Percentiles rank a stretch among this genome's conserved stretches.
Evolutionary conservation across 2,888 invertebrate genomes (phyloP).

Genomic region (Meghimatium bilineatum): DNA sequence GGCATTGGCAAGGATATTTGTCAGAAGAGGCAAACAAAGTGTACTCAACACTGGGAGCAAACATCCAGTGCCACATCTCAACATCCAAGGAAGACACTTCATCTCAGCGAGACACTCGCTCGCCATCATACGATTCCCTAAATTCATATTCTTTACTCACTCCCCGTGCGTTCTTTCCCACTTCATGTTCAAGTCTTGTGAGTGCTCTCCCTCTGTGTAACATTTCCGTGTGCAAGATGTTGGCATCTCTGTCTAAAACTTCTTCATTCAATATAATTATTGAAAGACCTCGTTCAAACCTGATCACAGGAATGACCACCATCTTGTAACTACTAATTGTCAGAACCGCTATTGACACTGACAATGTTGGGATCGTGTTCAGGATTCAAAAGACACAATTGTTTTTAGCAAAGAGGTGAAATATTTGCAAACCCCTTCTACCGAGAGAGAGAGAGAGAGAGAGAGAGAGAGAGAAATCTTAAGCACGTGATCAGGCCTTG

Average conservation of each 20-base stretch:
- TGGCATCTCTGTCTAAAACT: neutral
- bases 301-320: neutral
- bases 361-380: neutral
- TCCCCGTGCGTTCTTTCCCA: neutral
- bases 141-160: neutral
- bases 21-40: neutral
- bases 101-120: neutral
- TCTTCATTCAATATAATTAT: neutral
- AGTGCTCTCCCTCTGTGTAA: neutral
- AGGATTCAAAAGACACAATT: conserved; percentile 20
- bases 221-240: neutral
- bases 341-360: neutral
- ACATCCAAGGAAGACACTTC: neutral
- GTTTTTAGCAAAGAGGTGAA: neutral
- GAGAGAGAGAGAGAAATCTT: neutral
- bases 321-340: neutral
- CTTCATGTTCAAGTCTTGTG: neutral
- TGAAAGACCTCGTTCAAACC: neutral
- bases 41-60: conserved; percentile 1
- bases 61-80: neutral
- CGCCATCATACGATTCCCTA: neutral
- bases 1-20: too few relatives aligned
- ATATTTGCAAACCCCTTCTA: conserved; percentile 36
- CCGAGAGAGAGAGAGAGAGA: neutral
- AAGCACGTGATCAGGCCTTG: too few relatives aligned